phyloP scores from a whole-genome alignment of 2,888 invertebrate genomes.

The Choreutis nemorana region DNA sequence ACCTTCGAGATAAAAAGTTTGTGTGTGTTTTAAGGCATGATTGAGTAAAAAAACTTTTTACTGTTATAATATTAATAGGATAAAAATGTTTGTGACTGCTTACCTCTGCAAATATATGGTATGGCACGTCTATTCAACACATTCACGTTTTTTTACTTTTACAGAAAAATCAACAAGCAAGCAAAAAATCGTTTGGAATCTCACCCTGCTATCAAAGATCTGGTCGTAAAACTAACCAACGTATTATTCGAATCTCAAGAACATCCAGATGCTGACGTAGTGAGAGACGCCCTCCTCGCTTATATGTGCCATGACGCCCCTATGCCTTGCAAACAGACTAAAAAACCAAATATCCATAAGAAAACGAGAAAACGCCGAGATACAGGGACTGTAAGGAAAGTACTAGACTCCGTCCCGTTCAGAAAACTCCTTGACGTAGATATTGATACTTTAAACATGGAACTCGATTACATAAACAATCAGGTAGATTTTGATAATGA shows the following conservation, averaged over 20 bases:
- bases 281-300: constrained; percentile 83
- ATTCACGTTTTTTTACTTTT: too few species aligned
- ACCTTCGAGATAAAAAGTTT: too few species aligned
- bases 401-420: constrained; percentile 17
- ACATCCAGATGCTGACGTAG: constrained; percentile 72
- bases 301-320: constrained; percentile 86
- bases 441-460: constrained; percentile 49
- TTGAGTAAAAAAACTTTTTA: constrained; percentile 1
- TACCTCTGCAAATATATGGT: too few species aligned
- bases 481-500: constrained; percentile 52
- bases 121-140: too few species aligned
- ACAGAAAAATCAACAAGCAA: constrained; percentile 66
- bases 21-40: too few species aligned
- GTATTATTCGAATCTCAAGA: constrained; percentile 73
- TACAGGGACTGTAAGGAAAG: too few species aligned
- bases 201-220: constrained; percentile 76
- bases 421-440: constrained; percentile 43
- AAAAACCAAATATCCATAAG: constrained; percentile 16
- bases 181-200: constrained; percentile 72
- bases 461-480: constrained; percentile 51
- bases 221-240: constrained; percentile 72
- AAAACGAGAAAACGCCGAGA: constrained; percentile 11
- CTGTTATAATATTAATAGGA: too few species aligned
- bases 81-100: too few species aligned
- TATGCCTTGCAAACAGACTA: constrained; percentile 73